Conservation (phyloP, 1,140 invertebrate genomes). For the Dreissena polymorpha region DNA sequence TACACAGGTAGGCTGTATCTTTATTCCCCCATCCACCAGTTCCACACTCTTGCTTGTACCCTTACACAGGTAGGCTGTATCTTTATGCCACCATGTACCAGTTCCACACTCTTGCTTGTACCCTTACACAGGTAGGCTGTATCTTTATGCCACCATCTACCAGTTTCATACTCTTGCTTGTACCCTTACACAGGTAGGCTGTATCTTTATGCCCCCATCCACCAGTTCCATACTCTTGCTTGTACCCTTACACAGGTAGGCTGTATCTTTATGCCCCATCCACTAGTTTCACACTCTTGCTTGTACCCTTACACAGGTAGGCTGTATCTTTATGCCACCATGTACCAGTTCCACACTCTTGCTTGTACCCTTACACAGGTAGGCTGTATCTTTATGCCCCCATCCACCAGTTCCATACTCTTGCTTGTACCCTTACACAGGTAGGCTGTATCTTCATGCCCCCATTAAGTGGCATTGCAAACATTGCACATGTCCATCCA, state of each 20-base stretch:
- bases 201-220: conserved; percentile 77
- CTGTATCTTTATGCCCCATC: conserved; percentile 13
- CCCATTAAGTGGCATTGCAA: background rate
- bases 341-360: conserved; percentile 94
- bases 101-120: conserved; percentile 88
- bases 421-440: conserved; percentile 84
- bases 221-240: conserved; percentile 92
- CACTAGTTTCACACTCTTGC: conserved; percentile 94
- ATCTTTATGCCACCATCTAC: conserved; percentile 82
- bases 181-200: conserved; percentile 81
- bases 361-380: conserved; percentile 82
- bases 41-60: conserved; percentile 87
- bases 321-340: background rate
- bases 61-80: conserved; percentile 81
- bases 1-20: conserved; percentile 77
- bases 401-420: conserved; percentile 93
- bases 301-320: conserved; percentile 81
- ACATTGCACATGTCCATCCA: no score
- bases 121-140: conserved; percentile 81
- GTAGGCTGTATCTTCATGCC: conserved; percentile 50
- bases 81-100: conserved; percentile 85
- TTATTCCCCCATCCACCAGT: conserved; percentile 88
- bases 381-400: background rate
- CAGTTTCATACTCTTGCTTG: conserved; percentile 90
- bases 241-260: conserved; percentile 81